A percentile compares a stretch with the other conserved stretches of the same genome.
phyloP scores from a whole-genome alignment of 1,140 invertebrate species.

The Camponotus floridanus region DNA sequence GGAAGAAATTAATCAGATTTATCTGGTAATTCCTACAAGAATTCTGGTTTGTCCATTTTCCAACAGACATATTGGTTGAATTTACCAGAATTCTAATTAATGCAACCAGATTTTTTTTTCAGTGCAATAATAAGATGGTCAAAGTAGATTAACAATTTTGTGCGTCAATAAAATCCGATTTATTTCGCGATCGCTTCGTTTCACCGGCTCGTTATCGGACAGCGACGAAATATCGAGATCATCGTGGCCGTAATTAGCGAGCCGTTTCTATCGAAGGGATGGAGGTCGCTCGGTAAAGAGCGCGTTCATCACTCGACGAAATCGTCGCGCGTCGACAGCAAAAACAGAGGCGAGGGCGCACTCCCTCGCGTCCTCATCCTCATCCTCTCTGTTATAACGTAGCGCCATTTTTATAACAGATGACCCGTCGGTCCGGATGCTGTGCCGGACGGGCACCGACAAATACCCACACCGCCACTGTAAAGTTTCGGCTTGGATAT shows the following conservation, averaged over 20 bases:
- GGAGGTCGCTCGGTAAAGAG: conserved; percentile 25
- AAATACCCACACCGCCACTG: conserved; percentile 64
- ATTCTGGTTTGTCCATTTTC: too few species aligned
- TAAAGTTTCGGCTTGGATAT: conserved; percentile 62
- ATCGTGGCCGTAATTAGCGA: conserved; percentile 37
- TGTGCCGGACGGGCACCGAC: conserved; percentile 70
- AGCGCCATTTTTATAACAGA: conserved; percentile 74
- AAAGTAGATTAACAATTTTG: not conserved
- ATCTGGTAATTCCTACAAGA: too few species aligned
- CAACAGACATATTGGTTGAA: too few species aligned
- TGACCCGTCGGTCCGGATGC: conserved; percentile 70
- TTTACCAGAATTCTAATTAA: too few species aligned
- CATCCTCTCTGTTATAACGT: conserved; percentile 67
- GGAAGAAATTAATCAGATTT: too few species aligned
- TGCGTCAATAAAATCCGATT: not conserved
- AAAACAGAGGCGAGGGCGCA: conserved; percentile 66
- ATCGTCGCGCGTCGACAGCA: conserved; percentile 56
- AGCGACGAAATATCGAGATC: not conserved
- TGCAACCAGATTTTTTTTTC: too few species aligned
- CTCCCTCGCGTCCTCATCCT: conserved; percentile 55
- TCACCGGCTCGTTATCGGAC: not conserved
- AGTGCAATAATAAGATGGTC: not conserved
- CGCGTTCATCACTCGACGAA: conserved; percentile 51
- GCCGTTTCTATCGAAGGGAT: conserved; percentile 26
- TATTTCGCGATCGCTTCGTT: not conserved